Base-by-base conservation (phyloP, 2,797 vertebrate species). In the Oreortyx pictus region DNA sequence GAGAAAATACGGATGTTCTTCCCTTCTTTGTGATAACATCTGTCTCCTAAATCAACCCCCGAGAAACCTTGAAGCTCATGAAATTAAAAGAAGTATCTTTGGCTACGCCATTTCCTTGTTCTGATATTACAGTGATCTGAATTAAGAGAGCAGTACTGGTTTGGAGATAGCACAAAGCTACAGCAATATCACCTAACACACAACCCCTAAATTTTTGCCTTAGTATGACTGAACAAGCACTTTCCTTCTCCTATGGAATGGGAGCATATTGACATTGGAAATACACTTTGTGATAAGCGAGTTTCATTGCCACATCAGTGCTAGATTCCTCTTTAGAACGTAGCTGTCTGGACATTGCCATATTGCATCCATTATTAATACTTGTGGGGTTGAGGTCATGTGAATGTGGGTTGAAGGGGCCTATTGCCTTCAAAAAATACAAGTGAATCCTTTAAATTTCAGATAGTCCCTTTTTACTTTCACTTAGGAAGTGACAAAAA, bases 321-420 rank as follows among this genome's bases (percentile, higher is more conserved):
- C 73, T 74, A 41, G 71, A 39, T 70, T 91, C 80, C 89, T 94
- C 54, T 81, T 86, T 91, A 44, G 52, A 76, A 41, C 60, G 46
- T 33, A 16, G 66, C 88, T 90, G 68, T 80, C 66, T 87, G 89
- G 59, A 43, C 76, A 54, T 24, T 83, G 61, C 60, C 59, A 39
- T 80, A 27, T 17, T 83, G 35, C 22, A 57, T 67, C 71, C 47
- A 2, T 31, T 70, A 9, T 41, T 67, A 18, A 16, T 54, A 77
- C 74, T 56, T 27, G 47, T 35, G 64, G 8, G 64, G 73, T 37
- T 79, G 66, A 44, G 52, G 1, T 35, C 72, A 52, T 60, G 44
- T 92, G 88, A 88, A 22, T 0, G 4, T 94, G 91, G 90, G 47
- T n/a, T 66, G 65, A 93, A 60, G 88, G 88, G 83, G 25, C 41